Evolutionary conservation across 2,797 vertebrate species (phyloP).

Genomic region (Melanogrammus aeglefinus): DNA sequence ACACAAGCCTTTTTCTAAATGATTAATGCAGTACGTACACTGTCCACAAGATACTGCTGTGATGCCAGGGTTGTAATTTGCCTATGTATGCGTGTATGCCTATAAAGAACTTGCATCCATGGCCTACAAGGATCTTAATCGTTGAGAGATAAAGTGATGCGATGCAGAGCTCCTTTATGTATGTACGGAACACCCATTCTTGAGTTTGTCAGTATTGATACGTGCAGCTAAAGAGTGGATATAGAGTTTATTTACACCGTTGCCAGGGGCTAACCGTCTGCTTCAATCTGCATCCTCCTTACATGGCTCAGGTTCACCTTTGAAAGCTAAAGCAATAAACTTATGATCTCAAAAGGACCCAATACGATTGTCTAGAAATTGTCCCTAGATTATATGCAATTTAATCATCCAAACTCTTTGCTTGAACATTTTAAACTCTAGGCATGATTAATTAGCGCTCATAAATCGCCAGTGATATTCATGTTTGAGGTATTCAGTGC

Average conservation of each 20-base stretch:
- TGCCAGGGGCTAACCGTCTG: no score
- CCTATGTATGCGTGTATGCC: background rate
- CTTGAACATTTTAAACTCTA: background rate
- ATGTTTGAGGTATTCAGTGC: background rate
- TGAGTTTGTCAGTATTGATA: no score
- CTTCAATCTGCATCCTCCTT: no score
- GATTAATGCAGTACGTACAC: background rate
- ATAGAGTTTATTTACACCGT: no score
- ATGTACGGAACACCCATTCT: background rate
- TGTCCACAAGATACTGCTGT: conserved; percentile 12
- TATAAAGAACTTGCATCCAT: background rate
- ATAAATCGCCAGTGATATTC: background rate
- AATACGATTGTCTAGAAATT: background rate
- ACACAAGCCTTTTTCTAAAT: background rate
- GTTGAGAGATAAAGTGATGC: background rate
- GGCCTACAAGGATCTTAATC: background rate
- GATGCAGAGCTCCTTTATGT: background rate
- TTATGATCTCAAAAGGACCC: background rate
- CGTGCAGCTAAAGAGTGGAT: no score
- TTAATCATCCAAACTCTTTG: background rate
- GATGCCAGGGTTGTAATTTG: background rate
- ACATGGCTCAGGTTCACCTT: background rate
- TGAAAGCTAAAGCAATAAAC: background rate
- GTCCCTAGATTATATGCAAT: background rate
- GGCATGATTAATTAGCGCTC: background rate